Evolutionary conservation across 2,797 vertebrate genomes (phyloP), one percentile per base, ranked within the genome.

Genomic region (Gadopsis marmoratus): DNA sequence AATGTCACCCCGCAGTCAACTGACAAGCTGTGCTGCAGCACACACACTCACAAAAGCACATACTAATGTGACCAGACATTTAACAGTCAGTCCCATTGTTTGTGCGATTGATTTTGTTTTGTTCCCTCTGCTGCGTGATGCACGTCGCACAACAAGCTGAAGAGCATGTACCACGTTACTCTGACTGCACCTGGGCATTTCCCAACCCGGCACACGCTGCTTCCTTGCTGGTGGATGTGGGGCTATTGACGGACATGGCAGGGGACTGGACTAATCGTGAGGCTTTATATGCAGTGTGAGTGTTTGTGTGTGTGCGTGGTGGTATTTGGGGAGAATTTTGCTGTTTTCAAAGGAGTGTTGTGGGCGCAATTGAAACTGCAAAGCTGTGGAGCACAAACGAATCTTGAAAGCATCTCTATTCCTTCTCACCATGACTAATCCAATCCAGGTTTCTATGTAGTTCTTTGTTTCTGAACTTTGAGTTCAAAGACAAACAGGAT

Each of bases 51-150:
- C 50, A 68, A 4, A 12, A 12, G 7, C 54, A 26, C 65, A 50
- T 53, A 33, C 65, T 45, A 68, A 67, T 61, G 48, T 69, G 69
- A 69, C 78, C 65, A 80, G 72, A 80, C 75, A 69, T 88, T 92
- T 87, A 86, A 76, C 70, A 69, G 81, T 87, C 88, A 45, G 73
- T 43, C 33, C 71, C 83, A 88, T 89, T 14, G 82, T 91, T 78
- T 71, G 81, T 39, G 11, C 33, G 7, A 90, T 88, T 86, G 87
- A 91, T 91, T 89, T 74, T n/a, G 76, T 81, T 85, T 82, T 86
- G 78, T 75, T 87, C 58, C 54, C 69, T 74, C 50, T 76, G 70
- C 73, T 64, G 39, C 17, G 13, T 76, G 64, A 79, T 64, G 61
- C 68, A 72, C 74, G 71, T 79, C 71, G 41, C 79, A 79, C 76